These are phyloP conservation scores for Argya squamiceps DNA, from an alignment of 2,797 vertebrate genomes.

Conservation along the genomic window DNA sequence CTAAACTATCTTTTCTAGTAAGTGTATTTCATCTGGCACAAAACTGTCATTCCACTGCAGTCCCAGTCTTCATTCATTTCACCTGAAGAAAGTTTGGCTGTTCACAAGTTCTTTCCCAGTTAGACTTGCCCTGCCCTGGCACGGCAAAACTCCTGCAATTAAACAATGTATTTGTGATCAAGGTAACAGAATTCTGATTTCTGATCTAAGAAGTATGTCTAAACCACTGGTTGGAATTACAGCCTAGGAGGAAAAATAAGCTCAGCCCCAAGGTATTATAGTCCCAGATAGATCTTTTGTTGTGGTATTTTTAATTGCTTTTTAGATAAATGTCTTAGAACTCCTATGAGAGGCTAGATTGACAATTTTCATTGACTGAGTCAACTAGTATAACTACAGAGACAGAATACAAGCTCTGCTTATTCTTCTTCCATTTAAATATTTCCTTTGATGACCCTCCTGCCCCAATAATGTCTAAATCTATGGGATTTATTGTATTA, in stretches of 20 bases:
- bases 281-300: neutral
- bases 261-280: neutral
- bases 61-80: neutral
- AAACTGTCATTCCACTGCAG: neutral
- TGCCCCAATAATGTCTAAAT: neutral
- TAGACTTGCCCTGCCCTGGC: neutral
- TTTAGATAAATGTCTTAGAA: neutral
- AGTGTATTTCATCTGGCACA: neutral
- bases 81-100: neutral
- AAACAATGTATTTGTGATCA: neutral
- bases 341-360: neutral
- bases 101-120: neutral
- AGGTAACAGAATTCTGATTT: neutral
- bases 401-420: neutral
- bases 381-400: neutral
- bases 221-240: neutral
- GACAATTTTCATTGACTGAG: neutral
- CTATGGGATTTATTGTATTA: neutral
- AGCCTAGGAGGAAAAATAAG: neutral
- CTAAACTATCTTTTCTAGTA: neutral
- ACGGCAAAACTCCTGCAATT: neutral
- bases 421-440: neutral
- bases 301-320: neutral
- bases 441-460: neutral
- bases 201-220: neutral